Conservation (phyloP, 2,113 vertebrate genomes). For the Edolisoma coerulescens region DNA sequence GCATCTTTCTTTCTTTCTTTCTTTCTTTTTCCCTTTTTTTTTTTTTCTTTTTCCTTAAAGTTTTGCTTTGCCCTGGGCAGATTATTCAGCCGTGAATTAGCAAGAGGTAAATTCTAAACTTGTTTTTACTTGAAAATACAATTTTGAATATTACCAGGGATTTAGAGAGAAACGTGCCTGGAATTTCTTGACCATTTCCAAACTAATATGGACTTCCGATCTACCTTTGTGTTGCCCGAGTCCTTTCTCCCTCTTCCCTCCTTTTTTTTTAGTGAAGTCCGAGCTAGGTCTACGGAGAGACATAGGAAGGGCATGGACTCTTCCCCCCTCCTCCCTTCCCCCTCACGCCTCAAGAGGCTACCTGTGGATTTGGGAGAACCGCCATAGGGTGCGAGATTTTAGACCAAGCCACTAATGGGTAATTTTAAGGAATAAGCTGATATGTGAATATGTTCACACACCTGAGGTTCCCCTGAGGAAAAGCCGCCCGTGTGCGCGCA, state of each 20-base stretch:
- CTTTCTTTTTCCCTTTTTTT: not conserved
- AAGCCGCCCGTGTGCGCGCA: not conserved
- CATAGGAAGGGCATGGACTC: not conserved
- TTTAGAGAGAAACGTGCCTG: constrained; percentile 60
- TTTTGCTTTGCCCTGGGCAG: constrained; percentile 58
- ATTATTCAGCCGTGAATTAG: constrained; percentile 64
- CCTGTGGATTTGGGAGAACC: not conserved
- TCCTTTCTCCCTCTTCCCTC: not conserved
- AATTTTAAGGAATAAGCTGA: not conserved
- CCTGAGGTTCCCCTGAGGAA: not conserved
- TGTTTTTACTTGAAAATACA: constrained; percentile 77
- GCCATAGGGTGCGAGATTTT: not conserved
- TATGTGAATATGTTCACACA: not conserved
- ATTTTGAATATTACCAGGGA: constrained; percentile 57
- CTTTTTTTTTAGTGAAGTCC: not conserved
- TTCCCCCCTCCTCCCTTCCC: not conserved
- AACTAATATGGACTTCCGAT: constrained; percentile 67
- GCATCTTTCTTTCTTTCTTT: constrained; percentile 35
- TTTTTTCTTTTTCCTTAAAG: not conserved
- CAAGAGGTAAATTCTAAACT: constrained; percentile 67
- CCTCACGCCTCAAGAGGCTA: not conserved
- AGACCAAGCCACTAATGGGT: not conserved
- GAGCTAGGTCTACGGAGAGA: not conserved
- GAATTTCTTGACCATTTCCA: constrained; percentile 64
- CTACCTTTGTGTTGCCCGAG: constrained; percentile 11